These are phyloP conservation scores for Athalia circularis DNA, from an alignment of 2,888 invertebrate genomes.

Conservation along the genomic window DNA sequence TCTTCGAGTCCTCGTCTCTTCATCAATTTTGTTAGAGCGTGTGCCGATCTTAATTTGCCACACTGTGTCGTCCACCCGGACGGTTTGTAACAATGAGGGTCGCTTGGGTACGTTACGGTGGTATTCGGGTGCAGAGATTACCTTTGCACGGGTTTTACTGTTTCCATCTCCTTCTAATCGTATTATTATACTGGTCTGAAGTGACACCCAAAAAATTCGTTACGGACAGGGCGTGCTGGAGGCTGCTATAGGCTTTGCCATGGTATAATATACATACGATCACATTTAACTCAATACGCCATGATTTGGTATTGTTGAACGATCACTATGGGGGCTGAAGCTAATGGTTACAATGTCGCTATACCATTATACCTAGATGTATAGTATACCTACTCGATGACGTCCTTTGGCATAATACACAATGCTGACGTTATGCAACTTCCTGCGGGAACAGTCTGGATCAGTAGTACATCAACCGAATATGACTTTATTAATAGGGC, in stretches of 20 bases:
- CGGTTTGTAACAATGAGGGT: constrained; percentile 30
- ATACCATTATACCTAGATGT: constrained; percentile 8
- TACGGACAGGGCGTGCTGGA: constrained; percentile 50
- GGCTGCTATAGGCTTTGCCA: neutral
- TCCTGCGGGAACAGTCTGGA: neutral
- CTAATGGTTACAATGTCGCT: constrained; percentile 40
- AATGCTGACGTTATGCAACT: constrained; percentile 10
- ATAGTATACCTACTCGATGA: neutral
- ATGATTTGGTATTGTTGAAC: constrained; percentile 45
- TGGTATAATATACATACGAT: too few species aligned
- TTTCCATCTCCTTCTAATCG: too few species aligned
- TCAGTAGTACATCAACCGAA: too few species aligned
- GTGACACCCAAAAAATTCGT: constrained; percentile 51
- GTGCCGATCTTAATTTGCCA: constrained; percentile 47
- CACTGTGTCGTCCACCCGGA: constrained; percentile 37
- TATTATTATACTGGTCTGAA: constrained; percentile 36
- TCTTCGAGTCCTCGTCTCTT: constrained; percentile 45
- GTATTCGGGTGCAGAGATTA: neutral
- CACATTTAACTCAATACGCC: constrained; percentile 36
- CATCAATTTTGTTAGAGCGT: constrained; percentile 53
- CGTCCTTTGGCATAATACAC: neutral
- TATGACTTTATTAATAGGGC: too few species aligned
- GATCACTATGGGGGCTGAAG: constrained; percentile 10
- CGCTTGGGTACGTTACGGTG: neutral
- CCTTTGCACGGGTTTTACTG: constrained; percentile 4